A percentile compares a stretch with the other conserved stretches of the same genome.
Evolutionary conservation across 2,888 invertebrate species (phyloP).

Genomic region (Polia nebulosa): DNA sequence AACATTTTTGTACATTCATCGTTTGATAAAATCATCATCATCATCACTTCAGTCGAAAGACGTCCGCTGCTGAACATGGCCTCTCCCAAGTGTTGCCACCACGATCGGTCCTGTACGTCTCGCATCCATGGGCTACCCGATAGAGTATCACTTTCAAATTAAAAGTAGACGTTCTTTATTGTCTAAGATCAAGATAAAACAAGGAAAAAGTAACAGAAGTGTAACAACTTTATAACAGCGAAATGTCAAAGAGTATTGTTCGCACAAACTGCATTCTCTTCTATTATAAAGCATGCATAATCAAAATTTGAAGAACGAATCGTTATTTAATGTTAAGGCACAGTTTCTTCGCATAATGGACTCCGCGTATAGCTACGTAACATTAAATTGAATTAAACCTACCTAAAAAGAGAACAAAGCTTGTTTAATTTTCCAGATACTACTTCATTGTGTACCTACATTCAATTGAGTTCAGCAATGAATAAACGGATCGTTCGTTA

Average conservation of each 20-base stretch:
- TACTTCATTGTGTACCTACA: too few relatives aligned
- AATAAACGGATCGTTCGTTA: too few relatives aligned
- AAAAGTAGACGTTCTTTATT: neutral
- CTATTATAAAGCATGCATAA: slow-evolving; percentile 10
- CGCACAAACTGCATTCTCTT: slow-evolving; percentile 5
- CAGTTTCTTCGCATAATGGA: neutral
- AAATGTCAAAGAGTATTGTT: slow-evolving; percentile 25
- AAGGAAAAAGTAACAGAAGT: neutral
- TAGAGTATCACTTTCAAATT: too few relatives aligned
- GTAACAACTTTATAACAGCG: neutral
- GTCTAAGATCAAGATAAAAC: slow-evolving; percentile 2
- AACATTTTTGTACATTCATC: too few relatives aligned
- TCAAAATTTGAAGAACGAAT: slow-evolving; percentile 8
- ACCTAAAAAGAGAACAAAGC: neutral
- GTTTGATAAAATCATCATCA: too few relatives aligned
- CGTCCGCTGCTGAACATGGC: too few relatives aligned
- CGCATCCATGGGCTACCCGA: too few relatives aligned
- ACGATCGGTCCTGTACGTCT: too few relatives aligned
- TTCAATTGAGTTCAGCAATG: too few relatives aligned
- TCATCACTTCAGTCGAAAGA: too few relatives aligned
- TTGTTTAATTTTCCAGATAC: neutral
- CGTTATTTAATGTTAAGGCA: slow-evolving; percentile 1
- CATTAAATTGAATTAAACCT: neutral
- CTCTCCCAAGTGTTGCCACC: too few relatives aligned
- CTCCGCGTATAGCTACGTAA: neutral